Conservation (phyloP, 2,888 invertebrate genomes). For the Morpho helenor region DNA sequence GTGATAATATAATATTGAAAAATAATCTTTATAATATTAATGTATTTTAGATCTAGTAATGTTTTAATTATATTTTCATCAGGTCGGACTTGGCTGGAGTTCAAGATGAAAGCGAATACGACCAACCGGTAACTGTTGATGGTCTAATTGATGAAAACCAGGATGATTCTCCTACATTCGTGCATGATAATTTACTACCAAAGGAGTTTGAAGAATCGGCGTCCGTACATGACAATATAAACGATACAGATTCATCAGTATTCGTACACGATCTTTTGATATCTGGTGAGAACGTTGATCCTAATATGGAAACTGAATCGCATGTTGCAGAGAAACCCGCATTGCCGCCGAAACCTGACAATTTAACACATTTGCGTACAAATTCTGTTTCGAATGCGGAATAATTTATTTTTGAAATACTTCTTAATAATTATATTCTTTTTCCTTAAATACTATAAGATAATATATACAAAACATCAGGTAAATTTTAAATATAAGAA, state of each 20-base stretch:
- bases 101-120: conserved; percentile 15
- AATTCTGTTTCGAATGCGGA: conserved; percentile 27
- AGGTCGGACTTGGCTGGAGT: conserved; percentile 16
- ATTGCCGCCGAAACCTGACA: conserved; percentile 54
- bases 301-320: conserved; percentile 27
- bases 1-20: no score
- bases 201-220: neutral
- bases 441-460: neutral
- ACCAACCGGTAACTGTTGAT: conserved; percentile 4
- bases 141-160: neutral
- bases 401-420: conserved; percentile 21
- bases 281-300: conserved; percentile 22
- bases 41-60: no score
- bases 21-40: no score
- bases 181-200: conserved; percentile 21
- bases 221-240: conserved; percentile 1
- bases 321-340: conserved; percentile 44
- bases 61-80: neutral
- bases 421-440: neutral
- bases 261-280: conserved; percentile 24
- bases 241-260: conserved; percentile 12
- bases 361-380: conserved; percentile 32
- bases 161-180: conserved; percentile 10
- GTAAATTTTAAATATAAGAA: no score
- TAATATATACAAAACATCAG: no score